Percentiles rank a stretch among this genome's conserved stretches.
These are phyloP conservation scores for Drosophila virilis DNA, from an alignment of 1,140 invertebrate species.

Conservation along the genomic window DNA sequence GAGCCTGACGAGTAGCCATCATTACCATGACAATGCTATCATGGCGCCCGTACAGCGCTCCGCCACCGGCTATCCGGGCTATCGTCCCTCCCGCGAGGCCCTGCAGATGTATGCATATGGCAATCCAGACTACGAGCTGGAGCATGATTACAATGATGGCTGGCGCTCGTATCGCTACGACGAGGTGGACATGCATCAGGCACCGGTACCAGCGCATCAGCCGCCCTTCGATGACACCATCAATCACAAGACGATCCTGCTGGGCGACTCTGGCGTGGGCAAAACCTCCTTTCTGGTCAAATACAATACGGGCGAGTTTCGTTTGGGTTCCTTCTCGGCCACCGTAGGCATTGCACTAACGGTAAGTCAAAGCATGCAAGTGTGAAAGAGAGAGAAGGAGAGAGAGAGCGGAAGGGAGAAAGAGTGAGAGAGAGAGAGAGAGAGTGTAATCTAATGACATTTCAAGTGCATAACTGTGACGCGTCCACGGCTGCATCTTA, in stretches of 20 bases:
- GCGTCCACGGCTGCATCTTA: constrained; percentile 35
- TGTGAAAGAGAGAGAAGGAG: not conserved
- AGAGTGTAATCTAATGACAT: constrained; percentile 13
- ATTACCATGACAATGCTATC: constrained; percentile 75
- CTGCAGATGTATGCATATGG: constrained; percentile 85
- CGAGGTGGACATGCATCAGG: constrained; percentile 76
- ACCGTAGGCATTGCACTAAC: constrained; percentile 98
- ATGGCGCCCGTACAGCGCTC: constrained; percentile 84
- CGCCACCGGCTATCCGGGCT: constrained; percentile 91
- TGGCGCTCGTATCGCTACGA: constrained; percentile 84
- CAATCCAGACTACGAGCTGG: constrained; percentile 58
- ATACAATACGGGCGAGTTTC: constrained; percentile 97
- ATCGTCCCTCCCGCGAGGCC: constrained; percentile 89
- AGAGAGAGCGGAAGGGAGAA: not conserved
- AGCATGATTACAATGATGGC: constrained; percentile 74
- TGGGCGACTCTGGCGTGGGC: constrained; percentile 97
- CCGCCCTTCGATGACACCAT: constrained; percentile 79
- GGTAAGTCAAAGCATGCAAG: constrained; percentile 61
- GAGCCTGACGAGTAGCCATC: constrained; percentile 78
- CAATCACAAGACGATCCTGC: constrained; percentile 81
- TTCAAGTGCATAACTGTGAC: not conserved
- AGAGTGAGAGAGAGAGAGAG: constrained; percentile 2
- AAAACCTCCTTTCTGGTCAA: constrained; percentile 97
- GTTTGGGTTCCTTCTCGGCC: constrained; percentile 94
- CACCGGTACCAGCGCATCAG: constrained; percentile 46